Conservation (phyloP, 2,888 invertebrate genomes). For the Dorcus hopei region DNA sequence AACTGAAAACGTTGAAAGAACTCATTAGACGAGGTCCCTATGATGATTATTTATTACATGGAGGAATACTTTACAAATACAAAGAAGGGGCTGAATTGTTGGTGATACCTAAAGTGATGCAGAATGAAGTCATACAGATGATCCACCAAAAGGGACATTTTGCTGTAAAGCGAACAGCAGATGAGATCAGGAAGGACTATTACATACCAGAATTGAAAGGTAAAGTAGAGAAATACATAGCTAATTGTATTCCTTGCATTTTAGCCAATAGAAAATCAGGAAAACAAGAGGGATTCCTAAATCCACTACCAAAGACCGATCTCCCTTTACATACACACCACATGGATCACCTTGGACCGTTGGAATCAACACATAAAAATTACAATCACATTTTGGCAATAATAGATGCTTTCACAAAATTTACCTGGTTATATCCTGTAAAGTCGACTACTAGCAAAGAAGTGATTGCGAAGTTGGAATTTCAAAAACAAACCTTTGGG, state of each 20-base stretch:
- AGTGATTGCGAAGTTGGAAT: conserved; percentile 22
- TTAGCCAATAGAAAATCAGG: conserved; percentile 24
- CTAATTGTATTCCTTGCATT: conserved; percentile 27
- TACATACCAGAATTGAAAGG: conserved; percentile 21
- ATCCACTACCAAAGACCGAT: conserved; percentile 26
- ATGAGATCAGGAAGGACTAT: conserved; percentile 17
- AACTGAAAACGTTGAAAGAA: too few species aligned
- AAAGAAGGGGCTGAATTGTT: conserved; percentile 2
- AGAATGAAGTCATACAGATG: conserved; percentile 15
- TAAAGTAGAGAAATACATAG: conserved; percentile 17
- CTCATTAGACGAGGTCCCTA: background rate
- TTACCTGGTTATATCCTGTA: too few species aligned
- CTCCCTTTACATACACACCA: conserved; percentile 29
- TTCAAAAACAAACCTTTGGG: conserved; percentile 24
- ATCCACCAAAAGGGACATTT: conserved; percentile 24
- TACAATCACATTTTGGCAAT: conserved; percentile 27
- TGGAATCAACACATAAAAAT: conserved; percentile 26
- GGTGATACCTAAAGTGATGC: conserved; percentile 23
- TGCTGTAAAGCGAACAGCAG: conserved; percentile 22
- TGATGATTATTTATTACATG: too few species aligned
- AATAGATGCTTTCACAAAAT: conserved; percentile 35
- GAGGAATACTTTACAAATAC: too few species aligned
- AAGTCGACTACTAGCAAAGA: conserved; percentile 20
- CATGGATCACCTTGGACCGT: conserved; percentile 31
- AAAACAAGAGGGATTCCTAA: conserved; percentile 24